phyloP scores from a whole-genome alignment of 2,113 vertebrate genomes.

The Mustela lutreola region DNA sequence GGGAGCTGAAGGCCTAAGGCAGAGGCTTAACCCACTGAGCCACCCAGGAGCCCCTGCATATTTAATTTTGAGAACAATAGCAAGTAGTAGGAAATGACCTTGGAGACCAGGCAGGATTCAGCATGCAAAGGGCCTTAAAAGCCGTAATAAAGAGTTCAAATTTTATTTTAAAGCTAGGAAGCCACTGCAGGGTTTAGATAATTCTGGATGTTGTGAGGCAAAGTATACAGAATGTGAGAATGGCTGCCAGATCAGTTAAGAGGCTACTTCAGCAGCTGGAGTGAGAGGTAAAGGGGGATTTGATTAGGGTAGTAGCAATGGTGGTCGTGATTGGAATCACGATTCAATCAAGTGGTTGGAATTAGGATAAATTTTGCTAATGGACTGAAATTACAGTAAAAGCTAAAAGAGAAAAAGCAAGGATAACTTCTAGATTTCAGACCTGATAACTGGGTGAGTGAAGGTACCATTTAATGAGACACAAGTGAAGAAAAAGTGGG shows the following conservation, averaged over 20 bases:
- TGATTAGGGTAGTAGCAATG: neutral
- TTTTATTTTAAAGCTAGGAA: conserved; percentile 13
- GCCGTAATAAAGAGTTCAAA: neutral
- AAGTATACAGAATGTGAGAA: conserved; percentile 2
- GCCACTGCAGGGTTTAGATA: neutral
- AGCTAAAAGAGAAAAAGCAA: conserved; percentile 38
- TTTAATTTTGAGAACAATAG: neutral
- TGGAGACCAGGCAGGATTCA: neutral
- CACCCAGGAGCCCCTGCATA: neutral
- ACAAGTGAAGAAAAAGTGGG: neutral
- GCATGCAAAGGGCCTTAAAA: neutral
- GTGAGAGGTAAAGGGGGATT: neutral
- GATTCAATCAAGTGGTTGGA: neutral
- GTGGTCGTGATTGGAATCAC: neutral
- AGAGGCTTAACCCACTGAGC: no score
- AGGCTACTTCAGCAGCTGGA: neutral
- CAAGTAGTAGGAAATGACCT: neutral
- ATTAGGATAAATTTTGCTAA: conserved; percentile 30
- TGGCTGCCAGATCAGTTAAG: neutral
- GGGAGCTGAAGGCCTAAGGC: no score
- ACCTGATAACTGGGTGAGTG: neutral
- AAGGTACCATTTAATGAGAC: neutral
- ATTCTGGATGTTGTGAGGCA: neutral
- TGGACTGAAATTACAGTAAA: neutral
- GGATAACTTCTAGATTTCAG: neutral